Conservation (phyloP, 2,888 invertebrate genomes). For the Rhingia rostrata region DNA sequence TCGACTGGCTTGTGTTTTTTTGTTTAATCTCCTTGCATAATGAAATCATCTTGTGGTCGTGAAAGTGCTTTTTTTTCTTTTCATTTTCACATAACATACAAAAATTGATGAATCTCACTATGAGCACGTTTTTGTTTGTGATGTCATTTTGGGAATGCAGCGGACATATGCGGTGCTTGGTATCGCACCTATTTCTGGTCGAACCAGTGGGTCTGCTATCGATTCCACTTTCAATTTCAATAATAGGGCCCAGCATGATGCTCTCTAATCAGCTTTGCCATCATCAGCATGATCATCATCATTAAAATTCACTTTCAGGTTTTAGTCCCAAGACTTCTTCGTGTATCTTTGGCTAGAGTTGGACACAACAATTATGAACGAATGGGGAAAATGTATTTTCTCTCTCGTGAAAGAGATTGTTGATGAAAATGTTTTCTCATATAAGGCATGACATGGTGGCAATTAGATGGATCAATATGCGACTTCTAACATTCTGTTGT, state of each 20-base stretch:
- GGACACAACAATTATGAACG: neutral
- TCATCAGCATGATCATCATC: slow-evolving; percentile 37
- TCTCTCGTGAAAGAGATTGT: slow-evolving; percentile 2
- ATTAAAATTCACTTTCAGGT: slow-evolving; percentile 55
- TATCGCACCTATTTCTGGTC: slow-evolving; percentile 17
- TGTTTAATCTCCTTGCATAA: slow-evolving; percentile 45
- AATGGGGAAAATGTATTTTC: neutral
- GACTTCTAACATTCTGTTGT: neutral
- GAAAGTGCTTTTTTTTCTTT: slow-evolving; percentile 35
- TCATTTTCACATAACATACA: slow-evolving; percentile 34
- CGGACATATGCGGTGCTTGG: neutral
- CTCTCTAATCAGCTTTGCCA: slow-evolving; percentile 23
- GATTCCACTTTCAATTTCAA: slow-evolving; percentile 57
- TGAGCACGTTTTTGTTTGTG: slow-evolving; percentile 9
- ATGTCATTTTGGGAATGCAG: slow-evolving; percentile 43
- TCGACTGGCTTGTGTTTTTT: slow-evolving; percentile 4
- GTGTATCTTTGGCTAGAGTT: neutral
- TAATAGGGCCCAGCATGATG: slow-evolving; percentile 2
- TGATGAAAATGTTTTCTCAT: slow-evolving; percentile 1
- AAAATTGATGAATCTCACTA: slow-evolving; percentile 17
- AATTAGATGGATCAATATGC: slow-evolving; percentile 1
- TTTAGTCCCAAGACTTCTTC: neutral
- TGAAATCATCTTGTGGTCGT: slow-evolving; percentile 25
- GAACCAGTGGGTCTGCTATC: slow-evolving; percentile 17
- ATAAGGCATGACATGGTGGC: neutral